Evolutionary conservation across 2,797 vertebrate species (phyloP).

Genomic region (Taeniopygia guttata): DNA sequence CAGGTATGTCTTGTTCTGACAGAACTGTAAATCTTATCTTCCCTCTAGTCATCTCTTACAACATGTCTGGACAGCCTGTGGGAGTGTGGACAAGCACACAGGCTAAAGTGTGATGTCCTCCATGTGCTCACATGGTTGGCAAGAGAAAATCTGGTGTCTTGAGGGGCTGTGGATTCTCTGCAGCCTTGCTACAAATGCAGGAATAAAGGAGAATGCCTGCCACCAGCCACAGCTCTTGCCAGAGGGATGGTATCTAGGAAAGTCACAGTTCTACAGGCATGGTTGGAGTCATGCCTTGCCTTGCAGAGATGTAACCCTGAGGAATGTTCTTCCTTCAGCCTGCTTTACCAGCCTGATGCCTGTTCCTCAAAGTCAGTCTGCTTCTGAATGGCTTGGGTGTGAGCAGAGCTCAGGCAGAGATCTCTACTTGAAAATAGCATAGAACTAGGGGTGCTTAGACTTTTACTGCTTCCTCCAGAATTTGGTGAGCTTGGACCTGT

Average conservation of each 20-base stretch:
- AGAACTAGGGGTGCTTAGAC: neutral
- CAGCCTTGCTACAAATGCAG: neutral
- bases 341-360: neutral
- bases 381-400: neutral
- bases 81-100: fast-evolving
- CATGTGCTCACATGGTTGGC: neutral
- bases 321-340: neutral
- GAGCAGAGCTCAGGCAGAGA: neutral
- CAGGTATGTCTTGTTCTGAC: neutral
- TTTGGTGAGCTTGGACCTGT: neutral
- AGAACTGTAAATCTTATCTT: neutral
- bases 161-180: neutral
- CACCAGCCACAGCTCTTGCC: neutral
- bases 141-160: neutral
- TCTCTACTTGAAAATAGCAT: neutral
- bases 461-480: neutral
- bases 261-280: neutral
- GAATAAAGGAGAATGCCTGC: neutral
- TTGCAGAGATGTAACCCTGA: neutral
- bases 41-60: neutral
- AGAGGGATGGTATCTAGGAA: neutral
- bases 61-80: neutral
- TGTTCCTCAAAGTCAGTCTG: neutral
- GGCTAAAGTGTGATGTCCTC: neutral
- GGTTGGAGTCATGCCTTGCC: neutral